These are phyloP conservation scores for Eonycteris spelaea DNA, from an alignment of 2,113 vertebrate genomes.

Conservation along the genomic window DNA sequence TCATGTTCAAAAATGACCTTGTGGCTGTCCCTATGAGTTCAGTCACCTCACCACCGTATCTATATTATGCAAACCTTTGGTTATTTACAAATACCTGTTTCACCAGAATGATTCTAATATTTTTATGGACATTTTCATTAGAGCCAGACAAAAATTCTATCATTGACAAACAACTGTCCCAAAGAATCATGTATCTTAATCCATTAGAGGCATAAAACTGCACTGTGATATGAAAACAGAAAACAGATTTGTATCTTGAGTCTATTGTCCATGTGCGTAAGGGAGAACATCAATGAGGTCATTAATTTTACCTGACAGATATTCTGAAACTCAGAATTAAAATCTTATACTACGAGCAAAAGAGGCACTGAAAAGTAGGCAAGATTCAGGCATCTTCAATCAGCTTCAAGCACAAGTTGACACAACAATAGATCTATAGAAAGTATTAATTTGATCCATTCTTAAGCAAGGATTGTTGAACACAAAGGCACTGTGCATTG, in stretches of 20 bases:
- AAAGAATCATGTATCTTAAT: neutral
- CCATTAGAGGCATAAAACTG: neutral
- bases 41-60: neutral
- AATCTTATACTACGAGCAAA: neutral
- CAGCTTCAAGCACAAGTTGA: constrained; percentile 53
- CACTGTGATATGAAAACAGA: neutral
- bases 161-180: neutral
- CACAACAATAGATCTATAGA: constrained; percentile 19
- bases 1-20: neutral
- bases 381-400: neutral
- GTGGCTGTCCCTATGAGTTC: neutral
- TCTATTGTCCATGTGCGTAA: neutral
- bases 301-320: constrained; percentile 22
- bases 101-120: neutral
- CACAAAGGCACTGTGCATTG: constrained; percentile 45
- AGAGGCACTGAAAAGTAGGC: constrained; percentile 39
- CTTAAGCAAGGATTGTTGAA: constrained; percentile 58
- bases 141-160: neutral
- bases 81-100: constrained; percentile 29
- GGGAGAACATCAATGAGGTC: neutral
- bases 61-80: neutral
- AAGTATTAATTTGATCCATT: constrained; percentile 58
- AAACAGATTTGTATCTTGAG: neutral
- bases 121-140: neutral
- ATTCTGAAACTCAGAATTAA: constrained; percentile 54